Evolutionary conservation across 2,113 vertebrate genomes (phyloP).

Genomic region (Picathartes gymnocephalus): DNA sequence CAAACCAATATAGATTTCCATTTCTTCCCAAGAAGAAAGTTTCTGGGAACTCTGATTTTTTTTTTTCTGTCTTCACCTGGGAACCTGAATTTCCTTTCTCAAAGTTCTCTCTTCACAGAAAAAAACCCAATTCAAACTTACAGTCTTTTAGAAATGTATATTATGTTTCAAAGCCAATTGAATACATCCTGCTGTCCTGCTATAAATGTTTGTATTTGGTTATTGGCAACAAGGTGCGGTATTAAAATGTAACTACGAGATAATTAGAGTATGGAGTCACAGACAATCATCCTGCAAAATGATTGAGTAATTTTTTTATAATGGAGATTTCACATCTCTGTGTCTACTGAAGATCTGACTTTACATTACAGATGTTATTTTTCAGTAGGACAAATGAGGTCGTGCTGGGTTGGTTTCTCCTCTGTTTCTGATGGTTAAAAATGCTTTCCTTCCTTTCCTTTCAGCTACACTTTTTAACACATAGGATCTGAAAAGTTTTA

Average conservation of each 20-base stretch:
- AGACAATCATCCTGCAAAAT: background rate
- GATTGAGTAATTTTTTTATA: background rate
- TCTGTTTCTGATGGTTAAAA: background rate
- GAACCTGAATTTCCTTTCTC: background rate
- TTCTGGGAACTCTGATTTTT: background rate
- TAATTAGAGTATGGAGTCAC: background rate
- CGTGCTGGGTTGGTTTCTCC: background rate
- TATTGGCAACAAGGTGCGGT: background rate
- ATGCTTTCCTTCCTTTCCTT: background rate
- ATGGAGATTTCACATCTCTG: background rate
- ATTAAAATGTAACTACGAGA: background rate
- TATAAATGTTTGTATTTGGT: background rate
- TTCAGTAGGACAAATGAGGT: background rate
- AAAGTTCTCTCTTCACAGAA: background rate
- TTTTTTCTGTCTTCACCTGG: background rate
- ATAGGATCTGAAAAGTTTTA: background rate
- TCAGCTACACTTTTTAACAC: background rate
- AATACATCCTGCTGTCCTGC: background rate
- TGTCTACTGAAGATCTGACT: background rate
- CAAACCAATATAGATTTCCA: background rate
- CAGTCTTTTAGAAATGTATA: background rate
- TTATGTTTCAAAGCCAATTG: background rate
- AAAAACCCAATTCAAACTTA: background rate
- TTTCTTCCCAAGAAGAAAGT: background rate
- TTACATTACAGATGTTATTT: background rate